Base-by-base conservation (phyloP, 2,888 invertebrate species). In the Diploptera punctata region DNA sequence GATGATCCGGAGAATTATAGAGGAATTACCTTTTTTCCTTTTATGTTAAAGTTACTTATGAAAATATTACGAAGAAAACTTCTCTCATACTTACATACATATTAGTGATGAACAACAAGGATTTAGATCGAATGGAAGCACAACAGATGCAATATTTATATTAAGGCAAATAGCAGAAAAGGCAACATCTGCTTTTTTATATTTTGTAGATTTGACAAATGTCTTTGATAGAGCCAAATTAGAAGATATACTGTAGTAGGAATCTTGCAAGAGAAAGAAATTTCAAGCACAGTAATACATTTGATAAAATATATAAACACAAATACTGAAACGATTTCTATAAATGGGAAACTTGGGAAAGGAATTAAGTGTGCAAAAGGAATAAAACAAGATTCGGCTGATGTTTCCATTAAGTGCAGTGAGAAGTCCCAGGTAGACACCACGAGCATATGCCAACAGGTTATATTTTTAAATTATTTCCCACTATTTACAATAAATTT, bases 1-100 rank as follows among this genome's bases (percentile, higher is more conserved):
- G n/a, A 47, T n/a, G 47, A 47, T n/a, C 47, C 16, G 4, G 47
- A 47, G 47, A 47, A 47, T n/a, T 47, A 47, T n/a, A 47, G n/a
- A 47, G 47, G 47, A 47, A 47, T 47, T 47, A 47, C 47, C n/a
- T n/a, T 47, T 47, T n/a, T 47, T 47, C n/a, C 47, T 47, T 47
- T n/a, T 13, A n/a, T 47, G 47, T n/a, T 47, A 47, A 47, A 47
- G n/a, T n/a, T 47, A 47, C 16, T 47, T 4, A 47, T n/a, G 47
- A 47, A 47, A 47, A 47, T 47, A 47, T 47, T 47, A 47, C 47
- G n/a, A 47, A 47, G 47, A 47, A 47, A 47, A n/a, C 47, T 47
- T n/a, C 47, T 47, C 47, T n/a, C 47, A 47, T 10, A 33, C 33
- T 7, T 33, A 33, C 7, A 10, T n/a, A 47, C 47, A n/a, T n/a